phyloP scores from a whole-genome alignment of 2,113 vertebrate genomes.

The Actenoides lindsayi region DNA sequence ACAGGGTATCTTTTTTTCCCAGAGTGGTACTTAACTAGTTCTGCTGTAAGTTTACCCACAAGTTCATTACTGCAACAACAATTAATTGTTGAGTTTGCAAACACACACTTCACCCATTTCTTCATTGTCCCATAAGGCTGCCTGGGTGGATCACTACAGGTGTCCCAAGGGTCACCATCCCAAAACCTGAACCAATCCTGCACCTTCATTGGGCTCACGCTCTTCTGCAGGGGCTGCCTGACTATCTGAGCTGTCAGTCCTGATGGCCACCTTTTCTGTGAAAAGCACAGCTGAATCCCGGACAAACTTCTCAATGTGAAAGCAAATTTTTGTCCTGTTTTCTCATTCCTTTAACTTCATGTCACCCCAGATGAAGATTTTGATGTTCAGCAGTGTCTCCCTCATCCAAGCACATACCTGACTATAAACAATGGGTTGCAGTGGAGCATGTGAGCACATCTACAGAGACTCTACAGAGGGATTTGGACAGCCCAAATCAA shows the following conservation, averaged over 20 bases:
- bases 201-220: neutral
- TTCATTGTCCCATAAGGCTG: neutral
- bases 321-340: neutral
- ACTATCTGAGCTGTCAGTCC: neutral
- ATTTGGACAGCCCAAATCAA: too few species aligned
- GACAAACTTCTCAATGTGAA: neutral
- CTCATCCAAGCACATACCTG: neutral
- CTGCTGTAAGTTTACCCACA: neutral
- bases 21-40: neutral
- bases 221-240: too few species aligned
- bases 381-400: neutral
- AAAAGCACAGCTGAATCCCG: neutral
- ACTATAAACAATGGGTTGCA: accelerated
- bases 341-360: neutral
- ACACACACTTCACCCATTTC: neutral
- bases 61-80: neutral
- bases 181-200: neutral
- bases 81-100: accelerated
- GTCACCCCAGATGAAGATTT: neutral
- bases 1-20: neutral
- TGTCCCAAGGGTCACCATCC: neutral
- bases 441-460: neutral
- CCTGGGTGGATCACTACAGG: neutral
- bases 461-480: too few species aligned
- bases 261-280: neutral